Evolutionary conservation across 2,797 vertebrate species (phyloP).

Genomic region (Platalea minor): DNA sequence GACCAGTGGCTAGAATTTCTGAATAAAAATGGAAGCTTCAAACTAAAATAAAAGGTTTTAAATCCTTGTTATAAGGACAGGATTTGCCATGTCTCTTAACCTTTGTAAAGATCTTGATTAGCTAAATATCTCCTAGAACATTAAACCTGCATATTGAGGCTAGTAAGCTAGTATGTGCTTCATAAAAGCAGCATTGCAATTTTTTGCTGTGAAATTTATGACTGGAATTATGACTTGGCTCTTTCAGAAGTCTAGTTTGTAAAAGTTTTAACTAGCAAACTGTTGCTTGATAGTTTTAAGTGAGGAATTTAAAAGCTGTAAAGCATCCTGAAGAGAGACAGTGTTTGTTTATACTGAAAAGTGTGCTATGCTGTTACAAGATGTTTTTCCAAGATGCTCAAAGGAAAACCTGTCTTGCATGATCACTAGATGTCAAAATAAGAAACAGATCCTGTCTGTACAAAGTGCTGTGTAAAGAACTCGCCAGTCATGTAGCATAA

Average conservation of each 20-base stretch:
- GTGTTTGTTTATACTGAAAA: neutral
- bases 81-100: neutral
- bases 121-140: neutral
- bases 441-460: neutral
- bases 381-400: neutral
- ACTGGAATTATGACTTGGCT: neutral
- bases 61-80: neutral
- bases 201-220: neutral
- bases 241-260: neutral
- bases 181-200: neutral
- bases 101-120: neutral
- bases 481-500: fast-evolving
- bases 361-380: neutral
- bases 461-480: neutral
- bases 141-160: neutral
- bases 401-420: neutral
- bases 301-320: neutral
- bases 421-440: neutral
- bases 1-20: neutral
- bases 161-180: neutral
- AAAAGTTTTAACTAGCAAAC: neutral
- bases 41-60: neutral
- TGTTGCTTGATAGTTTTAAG: neutral
- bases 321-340: neutral
- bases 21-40: neutral